These are phyloP conservation scores for Ypsolopha scabrella DNA, from an alignment of 2,888 invertebrate species.

Conservation along the genomic window DNA sequence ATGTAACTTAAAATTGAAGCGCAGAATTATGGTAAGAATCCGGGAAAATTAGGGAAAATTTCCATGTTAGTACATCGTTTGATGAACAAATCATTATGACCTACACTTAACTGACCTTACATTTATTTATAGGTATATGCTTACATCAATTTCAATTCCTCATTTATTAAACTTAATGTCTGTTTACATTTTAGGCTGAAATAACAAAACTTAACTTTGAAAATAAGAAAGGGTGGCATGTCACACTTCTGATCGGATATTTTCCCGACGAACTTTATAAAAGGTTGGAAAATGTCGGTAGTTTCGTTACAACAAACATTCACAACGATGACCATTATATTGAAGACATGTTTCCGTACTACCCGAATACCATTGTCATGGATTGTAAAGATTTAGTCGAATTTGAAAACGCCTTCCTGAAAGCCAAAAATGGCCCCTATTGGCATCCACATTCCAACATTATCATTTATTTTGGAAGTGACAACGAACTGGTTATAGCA, in stretches of 20 bases:
- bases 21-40: too few species aligned
- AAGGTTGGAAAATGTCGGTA: slow-evolving; percentile 20
- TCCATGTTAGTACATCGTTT: too few species aligned
- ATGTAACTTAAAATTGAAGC: too few species aligned
- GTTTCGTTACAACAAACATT: slow-evolving; percentile 25
- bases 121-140: too few species aligned
- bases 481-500: slow-evolving; percentile 20
- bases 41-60: too few species aligned
- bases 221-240: slow-evolving; percentile 34
- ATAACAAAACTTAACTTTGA: slow-evolving; percentile 31
- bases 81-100: too few species aligned
- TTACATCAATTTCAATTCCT: not conserved
- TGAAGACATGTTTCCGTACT: slow-evolving; percentile 30
- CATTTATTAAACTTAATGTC: not conserved
- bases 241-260: slow-evolving; percentile 32
- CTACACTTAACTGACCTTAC: too few species aligned
- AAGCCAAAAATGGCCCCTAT: slow-evolving; percentile 25
- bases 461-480: slow-evolving; percentile 28
- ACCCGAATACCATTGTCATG: slow-evolving; percentile 34
- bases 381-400: slow-evolving; percentile 25
- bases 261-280: slow-evolving; percentile 33
- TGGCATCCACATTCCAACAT: slow-evolving; percentile 45
- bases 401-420: slow-evolving; percentile 33
- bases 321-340: slow-evolving; percentile 26
- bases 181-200: slow-evolving; percentile 26